Base-by-base conservation (phyloP, 2,797 vertebrate genomes). In the Liasis olivaceus region DNA sequence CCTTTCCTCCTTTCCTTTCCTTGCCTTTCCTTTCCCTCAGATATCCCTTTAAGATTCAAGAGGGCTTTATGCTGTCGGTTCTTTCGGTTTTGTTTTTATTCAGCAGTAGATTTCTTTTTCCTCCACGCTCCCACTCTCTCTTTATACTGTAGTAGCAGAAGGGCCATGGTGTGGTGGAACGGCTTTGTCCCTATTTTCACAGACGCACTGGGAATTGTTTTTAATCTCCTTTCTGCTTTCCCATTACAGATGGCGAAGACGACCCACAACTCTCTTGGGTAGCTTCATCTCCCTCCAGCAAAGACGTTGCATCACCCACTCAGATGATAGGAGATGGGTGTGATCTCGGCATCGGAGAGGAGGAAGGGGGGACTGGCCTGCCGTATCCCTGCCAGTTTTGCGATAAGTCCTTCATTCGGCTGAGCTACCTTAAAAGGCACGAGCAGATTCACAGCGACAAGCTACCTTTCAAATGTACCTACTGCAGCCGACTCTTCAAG, bases 391-490 rank as follows among this genome's bases (percentile, higher is more conserved):
- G 99, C 98, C 99, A 99, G 98, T 99, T 99, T 98, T 99, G 99
- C 94, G 99, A 99, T 97, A 99, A 99, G 98, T 99, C 99, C 98
- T 99, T 99, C 98, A 98, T 99, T 96, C 99, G 99, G 72, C 98
- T 99, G 95, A 99, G 99, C 98, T 99, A 99, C 98, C 98, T 99
- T 98, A 99, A 99, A 97, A 98, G 99, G 94, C 99, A 99, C 56
- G 99, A 99, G 97, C 99, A 99, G 98, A 99, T 99, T 97, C 99
- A 99, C 98, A 99, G 99, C 87, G 99, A 99, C 98, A 99, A 99
- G 98, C 98, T 99, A 97, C 99, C 99, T 91, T 99, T 99, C 98
- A 99, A 99, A 98, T 99, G 99, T 89, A 99, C 99, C 97, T 99
- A 99, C 98, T 99, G 99, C 98, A 99, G 99, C 98, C 98, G 99